A percentile compares a stretch with the other conserved stretches of the same genome.
phyloP scores from a whole-genome alignment of 2,888 invertebrate species.

The Drosophila cognata region DNA sequence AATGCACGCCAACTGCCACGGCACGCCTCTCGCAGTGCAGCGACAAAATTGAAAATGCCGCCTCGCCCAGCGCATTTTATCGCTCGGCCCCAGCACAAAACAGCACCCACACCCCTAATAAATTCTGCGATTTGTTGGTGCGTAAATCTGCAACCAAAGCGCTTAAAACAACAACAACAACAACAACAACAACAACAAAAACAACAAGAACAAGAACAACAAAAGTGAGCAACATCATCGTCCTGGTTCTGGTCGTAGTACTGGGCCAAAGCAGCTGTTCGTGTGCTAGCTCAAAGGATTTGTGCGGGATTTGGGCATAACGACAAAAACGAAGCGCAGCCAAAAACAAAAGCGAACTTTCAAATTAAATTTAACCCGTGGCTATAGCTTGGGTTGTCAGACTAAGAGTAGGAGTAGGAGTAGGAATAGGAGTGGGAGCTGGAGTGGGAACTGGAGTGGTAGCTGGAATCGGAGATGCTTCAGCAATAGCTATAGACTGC shows the following conservation, averaged over 20 bases:
- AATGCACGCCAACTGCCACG: slow-evolving; percentile 31
- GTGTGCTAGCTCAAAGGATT: slow-evolving; percentile 79
- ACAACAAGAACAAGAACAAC: slow-evolving; percentile 26
- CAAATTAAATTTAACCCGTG: slow-evolving; percentile 78
- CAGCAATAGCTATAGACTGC: slow-evolving; percentile 20
- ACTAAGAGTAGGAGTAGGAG: not conserved
- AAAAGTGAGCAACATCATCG: slow-evolving; percentile 19
- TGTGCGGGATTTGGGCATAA: slow-evolving; percentile 79
- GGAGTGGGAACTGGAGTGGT: not conserved
- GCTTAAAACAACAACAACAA: slow-evolving; percentile 57
- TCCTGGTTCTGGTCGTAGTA: slow-evolving; percentile 17
- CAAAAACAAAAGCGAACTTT: slow-evolving; percentile 68
- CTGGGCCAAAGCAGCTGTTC: slow-evolving; percentile 74
- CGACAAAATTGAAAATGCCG: slow-evolving; percentile 69
- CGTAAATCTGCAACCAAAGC: slow-evolving; percentile 79
- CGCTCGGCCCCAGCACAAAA: slow-evolving; percentile 1
- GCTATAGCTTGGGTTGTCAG: slow-evolving; percentile 30
- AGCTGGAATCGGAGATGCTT: slow-evolving; percentile 1
- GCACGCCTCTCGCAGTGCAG: slow-evolving; percentile 53
- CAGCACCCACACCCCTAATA: slow-evolving; percentile 46
- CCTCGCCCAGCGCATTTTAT: slow-evolving; percentile 39
- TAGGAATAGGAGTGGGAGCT: not conserved
- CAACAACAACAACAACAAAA: slow-evolving; percentile 44
- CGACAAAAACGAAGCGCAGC: slow-evolving; percentile 72
- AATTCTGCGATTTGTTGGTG: slow-evolving; percentile 78